Evolutionary conservation across 2,888 invertebrate species (phyloP).

Genomic region (Phorcus lineatus): DNA sequence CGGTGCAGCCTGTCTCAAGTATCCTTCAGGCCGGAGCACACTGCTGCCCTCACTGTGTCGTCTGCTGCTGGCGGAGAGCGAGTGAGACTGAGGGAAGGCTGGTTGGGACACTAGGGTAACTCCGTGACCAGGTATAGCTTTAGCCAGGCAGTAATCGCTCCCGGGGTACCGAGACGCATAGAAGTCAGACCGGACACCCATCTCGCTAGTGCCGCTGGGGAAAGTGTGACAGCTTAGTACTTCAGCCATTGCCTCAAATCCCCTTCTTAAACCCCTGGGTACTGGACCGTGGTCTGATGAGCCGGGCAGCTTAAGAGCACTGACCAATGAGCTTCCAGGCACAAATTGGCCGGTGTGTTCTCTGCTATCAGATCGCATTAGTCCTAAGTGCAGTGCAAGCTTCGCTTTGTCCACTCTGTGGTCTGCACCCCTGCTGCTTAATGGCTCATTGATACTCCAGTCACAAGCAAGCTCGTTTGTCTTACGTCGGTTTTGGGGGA

Average conservation of each 20-base stretch:
- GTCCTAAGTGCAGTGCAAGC: not conserved
- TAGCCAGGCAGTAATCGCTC: not conserved
- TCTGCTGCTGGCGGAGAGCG: not conserved
- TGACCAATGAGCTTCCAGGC: slow-evolving; percentile 11
- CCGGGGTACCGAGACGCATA: not conserved
- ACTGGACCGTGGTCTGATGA: not conserved
- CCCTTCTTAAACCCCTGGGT: not conserved
- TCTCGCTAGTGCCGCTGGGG: not conserved
- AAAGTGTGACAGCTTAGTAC: not conserved
- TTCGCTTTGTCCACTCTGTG: not conserved
- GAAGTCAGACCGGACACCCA: not conserved
- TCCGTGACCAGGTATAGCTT: not conserved
- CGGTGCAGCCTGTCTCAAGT: too few relatives aligned
- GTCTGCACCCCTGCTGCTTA: not conserved
- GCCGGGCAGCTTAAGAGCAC: not conserved
- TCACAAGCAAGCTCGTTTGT: not conserved
- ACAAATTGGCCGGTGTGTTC: not conserved
- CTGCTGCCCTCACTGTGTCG: not conserved
- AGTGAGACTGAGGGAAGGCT: not conserved
- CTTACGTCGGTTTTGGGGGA: not conserved
- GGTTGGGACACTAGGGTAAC: not conserved
- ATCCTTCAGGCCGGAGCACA: too few relatives aligned
- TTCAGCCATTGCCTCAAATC: not conserved
- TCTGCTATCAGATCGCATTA: slow-evolving; percentile 5
- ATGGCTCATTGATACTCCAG: not conserved